phyloP scores from a whole-genome alignment of 2,113 vertebrate genomes.

The Ctenodactylus gundi region DNA sequence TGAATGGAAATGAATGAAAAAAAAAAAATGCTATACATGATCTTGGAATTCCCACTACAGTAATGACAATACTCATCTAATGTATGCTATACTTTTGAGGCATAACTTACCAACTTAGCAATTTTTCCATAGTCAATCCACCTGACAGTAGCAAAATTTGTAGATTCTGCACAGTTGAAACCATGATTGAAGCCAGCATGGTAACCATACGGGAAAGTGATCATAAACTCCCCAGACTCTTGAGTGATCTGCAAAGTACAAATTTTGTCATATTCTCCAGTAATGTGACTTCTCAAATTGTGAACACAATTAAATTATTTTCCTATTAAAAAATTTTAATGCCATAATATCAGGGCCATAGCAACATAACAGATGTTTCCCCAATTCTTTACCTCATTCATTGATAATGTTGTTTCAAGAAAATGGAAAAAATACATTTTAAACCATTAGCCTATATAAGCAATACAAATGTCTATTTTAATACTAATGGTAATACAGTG shows the following conservation, averaged over 20 bases:
- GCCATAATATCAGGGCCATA: background rate
- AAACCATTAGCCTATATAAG: too few relatives aligned
- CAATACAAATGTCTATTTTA: too few relatives aligned
- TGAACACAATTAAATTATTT: slow-evolving; percentile 44
- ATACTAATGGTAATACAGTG: too few relatives aligned
- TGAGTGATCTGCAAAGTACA: slow-evolving; percentile 92
- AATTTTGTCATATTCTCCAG: slow-evolving; percentile 36
- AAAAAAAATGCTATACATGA: slow-evolving; percentile 22
- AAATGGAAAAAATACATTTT: slow-evolving; percentile 1
- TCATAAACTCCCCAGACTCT: slow-evolving; percentile 97
- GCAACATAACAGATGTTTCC: background rate
- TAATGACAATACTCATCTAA: slow-evolving; percentile 8
- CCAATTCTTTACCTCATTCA: background rate
- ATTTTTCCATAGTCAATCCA: slow-evolving; percentile 99
- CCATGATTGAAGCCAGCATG: slow-evolving; percentile 99
- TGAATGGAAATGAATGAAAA: background rate
- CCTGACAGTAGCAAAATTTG: slow-evolving; percentile 96
- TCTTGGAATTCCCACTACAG: slow-evolving; percentile 10
- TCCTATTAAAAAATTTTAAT: background rate
- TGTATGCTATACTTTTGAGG: background rate
- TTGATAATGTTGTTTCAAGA: background rate
- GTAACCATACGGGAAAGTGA: slow-evolving; percentile 98
- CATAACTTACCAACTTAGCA: slow-evolving; percentile 89
- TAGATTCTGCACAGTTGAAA: slow-evolving; percentile 99
- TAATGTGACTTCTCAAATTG: slow-evolving; percentile 43